Evolutionary conservation across 2,113 vertebrate species (phyloP).

Genomic region (Sinosuthora webbiana): DNA sequence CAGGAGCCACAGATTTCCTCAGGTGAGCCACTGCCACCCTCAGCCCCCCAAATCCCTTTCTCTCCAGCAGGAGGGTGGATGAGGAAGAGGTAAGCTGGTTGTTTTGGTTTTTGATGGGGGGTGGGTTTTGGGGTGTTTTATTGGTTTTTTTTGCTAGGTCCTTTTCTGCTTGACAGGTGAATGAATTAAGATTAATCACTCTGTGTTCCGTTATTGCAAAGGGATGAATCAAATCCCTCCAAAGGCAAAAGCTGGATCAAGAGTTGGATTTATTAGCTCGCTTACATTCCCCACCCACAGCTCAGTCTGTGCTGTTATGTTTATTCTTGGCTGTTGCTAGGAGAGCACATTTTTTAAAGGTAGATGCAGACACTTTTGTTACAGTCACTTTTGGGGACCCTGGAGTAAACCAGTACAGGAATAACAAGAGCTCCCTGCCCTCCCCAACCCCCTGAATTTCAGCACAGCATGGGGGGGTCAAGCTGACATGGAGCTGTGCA

Average conservation of each 20-base stretch:
- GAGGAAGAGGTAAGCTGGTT: neutral
- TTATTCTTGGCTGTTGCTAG: slow-evolving; percentile 47
- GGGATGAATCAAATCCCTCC: slow-evolving; percentile 31
- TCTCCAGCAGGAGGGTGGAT: neutral
- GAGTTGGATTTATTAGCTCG: neutral
- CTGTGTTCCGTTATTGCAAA: neutral
- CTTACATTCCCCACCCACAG: slow-evolving; percentile 15
- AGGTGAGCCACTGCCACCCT: neutral
- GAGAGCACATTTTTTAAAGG: neutral
- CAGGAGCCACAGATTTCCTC: neutral
- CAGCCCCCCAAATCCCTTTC: fast-evolving
- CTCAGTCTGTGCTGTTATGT: slow-evolving; percentile 11
- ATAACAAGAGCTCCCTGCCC: neutral
- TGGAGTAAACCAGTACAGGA: neutral
- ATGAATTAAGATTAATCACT: neutral
- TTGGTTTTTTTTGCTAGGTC: neutral
- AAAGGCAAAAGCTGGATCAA: neutral
- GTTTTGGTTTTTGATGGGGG: fast-evolving
- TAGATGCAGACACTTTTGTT: neutral
- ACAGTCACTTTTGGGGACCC: neutral
- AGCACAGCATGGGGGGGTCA: neutral
- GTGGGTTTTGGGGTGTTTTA: neutral
- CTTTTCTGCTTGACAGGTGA: neutral
- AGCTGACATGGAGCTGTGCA: neutral
- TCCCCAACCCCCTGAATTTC: neutral